Conservation (phyloP, 1,140 invertebrate genomes). For the Drosophila kikkawai region DNA sequence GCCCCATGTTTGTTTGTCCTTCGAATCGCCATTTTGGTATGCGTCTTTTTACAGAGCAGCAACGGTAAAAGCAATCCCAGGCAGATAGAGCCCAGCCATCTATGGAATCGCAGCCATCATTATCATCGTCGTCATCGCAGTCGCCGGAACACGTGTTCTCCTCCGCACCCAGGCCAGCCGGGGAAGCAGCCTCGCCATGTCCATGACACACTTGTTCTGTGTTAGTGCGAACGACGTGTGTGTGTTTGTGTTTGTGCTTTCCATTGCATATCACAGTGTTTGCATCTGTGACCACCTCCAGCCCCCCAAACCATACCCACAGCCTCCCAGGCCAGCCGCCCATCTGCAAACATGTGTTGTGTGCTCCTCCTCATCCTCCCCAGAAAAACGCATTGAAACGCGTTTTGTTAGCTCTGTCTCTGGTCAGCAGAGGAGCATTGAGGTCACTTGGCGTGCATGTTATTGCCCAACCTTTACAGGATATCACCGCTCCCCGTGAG, state of each 20-base stretch:
- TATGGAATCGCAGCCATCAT: constrained; percentile 40
- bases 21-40: constrained; percentile 77
- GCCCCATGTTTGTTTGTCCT: constrained; percentile 73
- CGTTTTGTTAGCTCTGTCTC: constrained; percentile 65
- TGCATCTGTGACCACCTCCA: constrained; percentile 60
- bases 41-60: constrained; percentile 58
- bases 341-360: constrained; percentile 42
- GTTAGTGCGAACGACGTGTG: constrained; percentile 24
- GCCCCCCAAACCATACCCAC: not conserved
- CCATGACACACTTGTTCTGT: constrained; percentile 74
- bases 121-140: constrained; percentile 36
- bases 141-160: constrained; percentile 65
- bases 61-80: constrained; percentile 63
- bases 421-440: constrained; percentile 55
- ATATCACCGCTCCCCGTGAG: not conserved
- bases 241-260: constrained; percentile 59
- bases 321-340: not conserved
- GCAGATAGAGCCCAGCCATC: constrained; percentile 30
- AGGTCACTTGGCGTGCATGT: constrained; percentile 32
- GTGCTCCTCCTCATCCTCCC: not conserved
- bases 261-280: constrained; percentile 78
- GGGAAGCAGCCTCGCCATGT: constrained; percentile 51
- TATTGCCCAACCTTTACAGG: constrained; percentile 3
- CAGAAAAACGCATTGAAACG: constrained; percentile 71
- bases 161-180: constrained; percentile 6